Evolutionary conservation across 2,888 invertebrate genomes (phyloP).

Genomic region (Watsonalla binaria): DNA sequence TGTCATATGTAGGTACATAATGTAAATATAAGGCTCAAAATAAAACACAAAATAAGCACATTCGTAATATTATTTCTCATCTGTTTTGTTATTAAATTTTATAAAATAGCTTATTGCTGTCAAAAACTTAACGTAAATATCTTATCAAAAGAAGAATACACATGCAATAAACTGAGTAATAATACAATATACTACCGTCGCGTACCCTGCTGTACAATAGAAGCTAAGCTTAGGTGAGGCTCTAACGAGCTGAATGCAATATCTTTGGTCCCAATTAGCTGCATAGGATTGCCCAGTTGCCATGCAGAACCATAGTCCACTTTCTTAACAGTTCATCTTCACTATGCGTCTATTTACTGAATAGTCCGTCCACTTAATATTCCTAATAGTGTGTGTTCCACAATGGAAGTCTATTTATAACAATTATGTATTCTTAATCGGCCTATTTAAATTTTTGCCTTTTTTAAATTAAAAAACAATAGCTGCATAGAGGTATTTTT

Average conservation of each 20-base stretch:
- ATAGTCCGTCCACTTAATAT: too few species aligned
- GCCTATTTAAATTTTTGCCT: too few species aligned
- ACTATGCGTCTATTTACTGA: too few species aligned
- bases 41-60: slow-evolving; percentile 58
- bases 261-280: not conserved
- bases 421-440: too few species aligned
- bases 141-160: slow-evolving; percentile 5
- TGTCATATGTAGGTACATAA: too few species aligned
- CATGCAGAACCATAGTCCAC: slow-evolving; percentile 14
- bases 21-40: slow-evolving; percentile 13
- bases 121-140: slow-evolving; percentile 32
- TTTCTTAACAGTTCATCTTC: not conserved
- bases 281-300: not conserved
- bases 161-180: slow-evolving; percentile 15
- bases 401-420: too few species aligned
- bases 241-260: not conserved
- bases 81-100: slow-evolving; percentile 32
- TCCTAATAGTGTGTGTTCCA: too few species aligned
- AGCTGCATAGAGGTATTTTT: too few species aligned
- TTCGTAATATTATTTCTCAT: slow-evolving; percentile 44
- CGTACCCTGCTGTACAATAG: slow-evolving; percentile 1
- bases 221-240: not conserved
- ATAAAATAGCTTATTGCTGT: slow-evolving; percentile 55
- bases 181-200: slow-evolving; percentile 3
- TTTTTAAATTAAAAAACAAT: too few species aligned